A percentile compares a stretch with the other conserved stretches of the same genome.
These are phyloP conservation scores for Muscina levida DNA, from an alignment of 2,888 invertebrate genomes.

Conservation along the genomic window DNA sequence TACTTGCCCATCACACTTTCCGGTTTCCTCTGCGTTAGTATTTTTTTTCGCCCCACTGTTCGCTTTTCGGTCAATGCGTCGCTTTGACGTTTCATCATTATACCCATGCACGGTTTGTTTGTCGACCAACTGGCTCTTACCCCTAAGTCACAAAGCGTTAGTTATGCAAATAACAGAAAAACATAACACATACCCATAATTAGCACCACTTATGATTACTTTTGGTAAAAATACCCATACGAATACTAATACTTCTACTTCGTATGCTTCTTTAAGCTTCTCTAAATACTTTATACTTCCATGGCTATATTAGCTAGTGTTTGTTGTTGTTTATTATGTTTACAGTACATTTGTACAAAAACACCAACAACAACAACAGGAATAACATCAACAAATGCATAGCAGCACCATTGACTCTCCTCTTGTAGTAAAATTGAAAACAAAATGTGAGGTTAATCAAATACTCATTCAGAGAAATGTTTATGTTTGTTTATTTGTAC, in stretches of 20 bases:
- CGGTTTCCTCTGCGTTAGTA: too few relatives aligned
- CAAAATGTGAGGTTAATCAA: conserved; percentile 63
- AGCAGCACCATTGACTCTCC: not conserved
- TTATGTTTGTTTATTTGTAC: conserved; percentile 48
- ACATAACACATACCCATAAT: conserved; percentile 50
- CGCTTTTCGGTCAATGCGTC: not conserved
- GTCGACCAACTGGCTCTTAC: not conserved
- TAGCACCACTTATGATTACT: conserved; percentile 63
- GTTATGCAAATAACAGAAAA: conserved; percentile 19
- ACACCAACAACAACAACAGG: conserved; percentile 1
- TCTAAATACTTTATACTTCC: too few relatives aligned
- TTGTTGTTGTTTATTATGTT: conserved; percentile 18
- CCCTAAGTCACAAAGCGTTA: not conserved
- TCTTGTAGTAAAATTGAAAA: not conserved
- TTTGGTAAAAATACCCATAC: conserved; percentile 50
- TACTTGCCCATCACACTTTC: too few relatives aligned
- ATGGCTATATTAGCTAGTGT: not conserved
- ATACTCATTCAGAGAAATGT: conserved; percentile 62
- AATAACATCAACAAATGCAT: not conserved
- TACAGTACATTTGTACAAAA: conserved; percentile 23
- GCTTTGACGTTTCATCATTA: not conserved
- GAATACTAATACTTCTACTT: too few relatives aligned
- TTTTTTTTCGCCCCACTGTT: not conserved
- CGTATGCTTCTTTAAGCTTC: too few relatives aligned
- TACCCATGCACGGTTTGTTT: not conserved